Evolutionary conservation across 1,140 invertebrate genomes (phyloP), one percentile per base, ranked within the genome.

Genomic region (Drosophila burlai): DNA sequence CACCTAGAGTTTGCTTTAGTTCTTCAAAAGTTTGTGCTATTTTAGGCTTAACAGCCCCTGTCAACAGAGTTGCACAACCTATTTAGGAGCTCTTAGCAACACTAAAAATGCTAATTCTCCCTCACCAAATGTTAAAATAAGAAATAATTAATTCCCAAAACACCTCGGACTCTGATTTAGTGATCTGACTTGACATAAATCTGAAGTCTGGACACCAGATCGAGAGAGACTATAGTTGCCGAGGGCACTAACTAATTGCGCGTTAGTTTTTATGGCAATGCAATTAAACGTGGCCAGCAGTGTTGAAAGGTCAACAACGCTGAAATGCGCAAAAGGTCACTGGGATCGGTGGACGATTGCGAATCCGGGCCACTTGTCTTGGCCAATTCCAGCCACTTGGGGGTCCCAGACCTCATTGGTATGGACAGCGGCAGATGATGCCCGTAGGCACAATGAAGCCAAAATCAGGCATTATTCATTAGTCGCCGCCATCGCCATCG

Each of bases 401-500:
- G 29, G 47, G 9, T 3, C 49, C n/a, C 21, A 15, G 16, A 10
- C 26, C 60, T 86, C 80, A 86, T 86, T 86, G 76, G 61, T 86
- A 86, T 86, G 83, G 66, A 76, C 64, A 49, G 46, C 36, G 31
- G 52, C 52, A 57, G 43, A 58, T 77, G 52, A 29, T 65, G 50
- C 45, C 74, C 79, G 50, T 9, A 26, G 75, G 73, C 79, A 85
- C 79, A 85, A 75, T 80, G 69, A 76, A 59, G 71, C 38, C 54
- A 29, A 80, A 87, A 87, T 86, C 83, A 87, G 83, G 83, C 83
- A 87, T 86, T 86, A 86, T 86, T 86, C 83, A 86, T 86, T 86
- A 86, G 83, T 73, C 63, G 74, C 71, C 38, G 60, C 59, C 62
- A 50, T 15, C 16, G 40, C 9, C 15, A 16, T n/a, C 45, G 46